phyloP scores from a whole-genome alignment of 2,888 invertebrate species.

The Agrotis puta region DNA sequence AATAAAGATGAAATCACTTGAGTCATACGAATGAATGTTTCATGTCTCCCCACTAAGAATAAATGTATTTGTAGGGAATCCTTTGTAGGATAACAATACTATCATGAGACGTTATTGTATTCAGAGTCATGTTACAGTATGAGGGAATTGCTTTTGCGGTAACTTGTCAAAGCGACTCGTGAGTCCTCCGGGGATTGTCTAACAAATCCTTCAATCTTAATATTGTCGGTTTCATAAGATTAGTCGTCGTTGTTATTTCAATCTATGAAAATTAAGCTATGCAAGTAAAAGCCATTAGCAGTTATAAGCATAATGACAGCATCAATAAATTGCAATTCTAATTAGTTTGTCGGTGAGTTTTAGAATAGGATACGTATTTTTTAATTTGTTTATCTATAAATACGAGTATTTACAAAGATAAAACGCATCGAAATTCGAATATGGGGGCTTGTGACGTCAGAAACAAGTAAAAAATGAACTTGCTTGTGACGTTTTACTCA shows the following conservation, averaged over 20 bases:
- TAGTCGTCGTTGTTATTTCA: constrained; percentile 47
- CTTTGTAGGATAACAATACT: constrained; percentile 61
- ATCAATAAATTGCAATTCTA: no score
- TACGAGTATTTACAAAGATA: no score
- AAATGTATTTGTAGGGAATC: constrained; percentile 60
- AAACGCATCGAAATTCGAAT: no score
- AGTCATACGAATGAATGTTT: constrained; percentile 47
- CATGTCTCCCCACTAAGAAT: constrained; percentile 55
- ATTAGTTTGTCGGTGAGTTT: no score
- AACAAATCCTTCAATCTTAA: constrained; percentile 60
- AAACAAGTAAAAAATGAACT: no score
- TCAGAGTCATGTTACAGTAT: constrained; percentile 54
- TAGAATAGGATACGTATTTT: no score
- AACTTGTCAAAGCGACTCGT: constrained; percentile 53
- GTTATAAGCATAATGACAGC: constrained; percentile 1
- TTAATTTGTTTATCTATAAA: no score
- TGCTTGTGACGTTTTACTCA: no score
- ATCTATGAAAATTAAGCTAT: constrained; percentile 39
- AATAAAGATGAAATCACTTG: constrained; percentile 38
- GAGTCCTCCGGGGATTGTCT: constrained; percentile 48
- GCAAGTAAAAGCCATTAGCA: constrained; percentile 18
- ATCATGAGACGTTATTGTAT: constrained; percentile 64
- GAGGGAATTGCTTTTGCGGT: constrained; percentile 59
- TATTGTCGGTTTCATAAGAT: constrained; percentile 50
- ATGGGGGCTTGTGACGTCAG: no score